These are phyloP conservation scores for Leiothrix lutea DNA, from an alignment of 2,113 vertebrate genomes.

Conservation along the genomic window DNA sequence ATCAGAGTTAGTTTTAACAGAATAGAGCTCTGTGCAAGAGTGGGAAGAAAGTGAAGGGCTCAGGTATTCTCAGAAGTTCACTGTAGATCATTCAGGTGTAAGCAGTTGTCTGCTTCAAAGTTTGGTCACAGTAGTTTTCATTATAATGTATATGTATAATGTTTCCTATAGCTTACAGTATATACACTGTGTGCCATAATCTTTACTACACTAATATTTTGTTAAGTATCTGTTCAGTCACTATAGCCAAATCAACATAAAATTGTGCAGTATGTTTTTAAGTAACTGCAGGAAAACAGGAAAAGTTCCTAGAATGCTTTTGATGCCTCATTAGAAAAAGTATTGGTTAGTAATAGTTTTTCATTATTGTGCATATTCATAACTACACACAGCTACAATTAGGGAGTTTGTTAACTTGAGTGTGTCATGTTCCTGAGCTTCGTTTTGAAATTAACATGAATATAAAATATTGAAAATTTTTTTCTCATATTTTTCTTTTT, in stretches of 20 bases:
- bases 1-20: neutral
- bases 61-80: neutral
- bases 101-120: neutral
- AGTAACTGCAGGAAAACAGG: neutral
- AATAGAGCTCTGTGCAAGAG: neutral
- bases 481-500: neutral
- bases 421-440: neutral
- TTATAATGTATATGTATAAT: neutral
- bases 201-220: neutral
- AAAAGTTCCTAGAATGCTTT: neutral
- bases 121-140: neutral
- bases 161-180: neutral
- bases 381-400: neutral
- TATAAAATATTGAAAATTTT: neutral
- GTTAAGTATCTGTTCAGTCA: neutral
- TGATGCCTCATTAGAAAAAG: neutral
- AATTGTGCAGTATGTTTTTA: neutral
- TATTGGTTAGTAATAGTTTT: neutral
- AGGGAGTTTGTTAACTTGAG: neutral
- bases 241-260: neutral
- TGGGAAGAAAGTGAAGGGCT: neutral
- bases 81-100: neutral
- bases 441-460: neutral
- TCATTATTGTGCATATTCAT: neutral
- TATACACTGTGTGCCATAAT: neutral